Evolutionary conservation across 2,888 invertebrate genomes (phyloP), one percentile per base, ranked within the genome.

Genomic region (Dioctria linearis): DNA sequence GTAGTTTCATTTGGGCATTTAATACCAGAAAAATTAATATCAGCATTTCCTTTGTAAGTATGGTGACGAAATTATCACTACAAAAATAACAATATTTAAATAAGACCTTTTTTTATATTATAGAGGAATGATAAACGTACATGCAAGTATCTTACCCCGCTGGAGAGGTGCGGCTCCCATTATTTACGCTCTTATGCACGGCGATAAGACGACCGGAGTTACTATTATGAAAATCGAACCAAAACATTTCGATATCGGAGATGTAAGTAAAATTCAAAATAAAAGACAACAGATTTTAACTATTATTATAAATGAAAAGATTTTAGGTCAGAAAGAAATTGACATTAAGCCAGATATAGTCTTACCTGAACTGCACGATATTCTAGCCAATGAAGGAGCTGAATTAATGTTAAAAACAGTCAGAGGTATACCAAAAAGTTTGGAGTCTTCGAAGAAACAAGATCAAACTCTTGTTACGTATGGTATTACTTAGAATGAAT

Each of bases 81-180:
- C 11, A 65, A 65, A 65, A 40, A 46, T 46, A 46, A 46, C 1
- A 25, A 25, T 25, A 25, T 25, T 25, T 8, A 46, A 46, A 46
- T 2, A 1, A 46, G 5, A 46, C 46, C 5, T 39, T 69, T 3
- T 25, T 25, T 25, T 25, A 25, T 25, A 49, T 83, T 82, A 13
- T 40, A 96, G 95, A 85, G 98, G 98, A 42, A 96, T 98, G 91
- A 90, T 98, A 49, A 98, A 98, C 90, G 94, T 98, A 0, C 98
- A 98, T 88, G 96, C 95, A 0, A 98, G 98, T 89, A 88, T 98
- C 71, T 89, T 98, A 82, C 98, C 98, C 0, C 91, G 94, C 79
- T 98, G 97, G 96, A 91, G 98, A 84, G 98, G 98, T 5, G 96
- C 98, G 8, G 95, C 98, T 0, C 98, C 98, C 0, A 94, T 98